Conservation (phyloP, 2,113 vertebrate genomes). For the Loxodonta africana region DNA sequence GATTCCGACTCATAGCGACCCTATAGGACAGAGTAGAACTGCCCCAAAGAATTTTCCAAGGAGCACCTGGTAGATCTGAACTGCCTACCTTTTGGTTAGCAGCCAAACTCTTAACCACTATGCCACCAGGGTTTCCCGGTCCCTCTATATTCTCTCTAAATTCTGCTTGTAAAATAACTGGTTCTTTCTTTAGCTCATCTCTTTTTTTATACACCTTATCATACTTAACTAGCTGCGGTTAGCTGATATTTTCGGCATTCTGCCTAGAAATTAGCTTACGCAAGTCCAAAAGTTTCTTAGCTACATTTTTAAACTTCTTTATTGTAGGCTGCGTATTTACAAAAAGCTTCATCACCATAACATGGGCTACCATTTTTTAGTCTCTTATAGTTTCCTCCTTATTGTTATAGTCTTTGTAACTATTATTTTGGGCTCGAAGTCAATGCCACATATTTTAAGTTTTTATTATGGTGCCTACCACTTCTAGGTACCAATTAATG, state of each 20-base stretch:
- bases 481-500: not conserved
- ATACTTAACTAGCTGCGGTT: not conserved
- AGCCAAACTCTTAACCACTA: too few species aligned
- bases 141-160: not conserved
- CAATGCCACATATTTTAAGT: not conserved
- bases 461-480: not conserved
- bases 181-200: not conserved
- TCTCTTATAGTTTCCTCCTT: not conserved
- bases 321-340: not conserved
- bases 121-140: not conserved
- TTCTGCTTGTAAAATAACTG: not conserved
- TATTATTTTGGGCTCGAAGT: constrained; percentile 12
- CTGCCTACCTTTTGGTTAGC: too few species aligned
- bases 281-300: constrained; percentile 12
- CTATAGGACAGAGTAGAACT: too few species aligned
- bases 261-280: constrained; percentile 53
- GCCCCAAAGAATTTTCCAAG: too few species aligned
- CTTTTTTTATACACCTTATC: constrained; percentile 17
- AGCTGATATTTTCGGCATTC: constrained; percentile 51
- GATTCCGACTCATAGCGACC: too few species aligned
- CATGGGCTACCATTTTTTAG: constrained; percentile 11
- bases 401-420: constrained; percentile 26
- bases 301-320: constrained; percentile 28
- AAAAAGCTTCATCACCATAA: not conserved
- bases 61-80: too few species aligned